phyloP scores from a whole-genome alignment of 2,888 invertebrate species.

The Scaptomyza flava region DNA sequence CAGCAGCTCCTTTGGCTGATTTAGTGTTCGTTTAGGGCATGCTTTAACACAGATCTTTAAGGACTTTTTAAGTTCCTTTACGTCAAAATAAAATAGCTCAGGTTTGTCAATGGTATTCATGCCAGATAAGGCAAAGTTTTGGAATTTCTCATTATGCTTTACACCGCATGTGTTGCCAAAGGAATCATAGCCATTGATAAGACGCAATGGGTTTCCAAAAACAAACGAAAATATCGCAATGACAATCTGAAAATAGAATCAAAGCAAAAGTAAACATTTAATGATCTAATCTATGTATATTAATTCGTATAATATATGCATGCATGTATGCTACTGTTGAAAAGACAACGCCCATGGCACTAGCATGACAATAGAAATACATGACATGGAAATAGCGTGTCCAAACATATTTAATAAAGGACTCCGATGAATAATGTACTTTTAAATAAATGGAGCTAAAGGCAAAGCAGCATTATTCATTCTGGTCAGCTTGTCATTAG shows the following conservation, averaged over 20 bases:
- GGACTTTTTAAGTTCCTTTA: constrained; percentile 90
- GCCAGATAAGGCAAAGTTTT: constrained; percentile 91
- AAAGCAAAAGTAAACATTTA: constrained; percentile 20
- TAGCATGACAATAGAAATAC: constrained; percentile 33
- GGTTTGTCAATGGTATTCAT: constrained; percentile 91
- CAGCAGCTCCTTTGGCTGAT: constrained; percentile 88
- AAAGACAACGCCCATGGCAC: constrained; percentile 56
- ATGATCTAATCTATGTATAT: constrained; percentile 35
- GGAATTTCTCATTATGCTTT: constrained; percentile 90
- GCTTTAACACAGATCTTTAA: constrained; percentile 95
- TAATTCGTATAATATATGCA: background rate
- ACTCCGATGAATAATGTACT: constrained; percentile 17
- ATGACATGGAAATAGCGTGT: constrained; percentile 52
- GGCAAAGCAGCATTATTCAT: constrained; percentile 17
- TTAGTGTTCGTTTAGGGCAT: constrained; percentile 90
- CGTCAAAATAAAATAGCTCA: constrained; percentile 93
- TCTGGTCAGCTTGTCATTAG: constrained; percentile 40
- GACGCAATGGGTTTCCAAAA: constrained; percentile 93
- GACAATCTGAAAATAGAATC: constrained; percentile 87
- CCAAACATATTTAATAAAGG: constrained; percentile 23
- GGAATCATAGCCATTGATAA: constrained; percentile 96
- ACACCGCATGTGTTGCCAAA: constrained; percentile 98
- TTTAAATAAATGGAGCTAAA: background rate
- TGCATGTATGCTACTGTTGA: constrained; percentile 24
- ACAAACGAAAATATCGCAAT: constrained; percentile 94